A percentile compares a stretch with the other conserved stretches of the same genome.
These are phyloP conservation scores for Trichonephila clavata DNA, from an alignment of 1,140 invertebrate species.

Conservation along the genomic window DNA sequence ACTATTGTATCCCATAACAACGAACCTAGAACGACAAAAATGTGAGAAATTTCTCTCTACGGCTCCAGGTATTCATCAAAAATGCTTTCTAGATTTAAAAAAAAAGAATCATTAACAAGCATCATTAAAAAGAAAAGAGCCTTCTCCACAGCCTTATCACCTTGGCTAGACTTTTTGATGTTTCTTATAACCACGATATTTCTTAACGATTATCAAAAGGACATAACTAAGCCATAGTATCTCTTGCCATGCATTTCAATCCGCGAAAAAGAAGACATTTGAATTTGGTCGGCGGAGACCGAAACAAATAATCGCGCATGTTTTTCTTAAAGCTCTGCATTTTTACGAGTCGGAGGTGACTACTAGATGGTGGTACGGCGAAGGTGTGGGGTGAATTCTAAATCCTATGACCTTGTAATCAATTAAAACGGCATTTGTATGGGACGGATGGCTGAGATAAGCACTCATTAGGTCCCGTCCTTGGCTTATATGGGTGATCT, in stretches of 20 bases:
- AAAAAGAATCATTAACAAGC: conserved; percentile 24
- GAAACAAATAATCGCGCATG: background rate
- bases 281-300: background rate
- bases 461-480: conserved; percentile 60
- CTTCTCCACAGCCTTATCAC: background rate
- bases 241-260: conserved; percentile 26
- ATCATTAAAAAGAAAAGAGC: background rate
- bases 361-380: background rate
- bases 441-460: conserved; percentile 40
- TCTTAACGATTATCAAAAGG: conserved; percentile 7
- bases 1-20: background rate
- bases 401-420: conserved; percentile 72
- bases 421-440: conserved; percentile 71
- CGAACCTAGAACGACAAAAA: background rate
- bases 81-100: background rate
- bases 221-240: background rate
- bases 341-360: conserved; percentile 12
- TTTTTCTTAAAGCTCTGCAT: background rate
- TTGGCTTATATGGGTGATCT: conserved; percentile 64
- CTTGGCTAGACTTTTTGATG: background rate
- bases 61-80: background rate
- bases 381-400: conserved; percentile 54
- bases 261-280: conserved; percentile 1
- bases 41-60: background rate
- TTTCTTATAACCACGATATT: background rate